Evolutionary conservation across 2,888 invertebrate genomes (phyloP), one percentile per base, ranked within the genome.

Genomic region (Cyclophora albipunctata): DNA sequence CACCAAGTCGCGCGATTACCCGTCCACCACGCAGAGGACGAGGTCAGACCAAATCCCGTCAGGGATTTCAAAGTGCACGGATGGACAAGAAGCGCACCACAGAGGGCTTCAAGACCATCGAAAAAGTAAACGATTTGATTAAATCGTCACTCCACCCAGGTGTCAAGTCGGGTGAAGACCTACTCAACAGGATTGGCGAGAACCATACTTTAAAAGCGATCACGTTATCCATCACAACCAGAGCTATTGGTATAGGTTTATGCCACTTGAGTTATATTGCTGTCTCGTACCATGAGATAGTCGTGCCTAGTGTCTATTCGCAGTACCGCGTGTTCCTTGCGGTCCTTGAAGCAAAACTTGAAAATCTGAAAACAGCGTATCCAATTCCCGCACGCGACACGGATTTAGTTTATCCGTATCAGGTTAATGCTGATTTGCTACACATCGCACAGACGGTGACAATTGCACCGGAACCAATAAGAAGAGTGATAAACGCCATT

Each of bases 391-490:
- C 57, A 37, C 48, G 57, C 0, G 34, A 54, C 5, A 46, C 52
- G 3, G 56, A 56, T 1, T 34, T 34, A 3, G 50, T 34, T 0
- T 53, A 52, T 40, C 4, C 7, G 0, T 56, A 52, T 5, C 45
- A 43, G 40, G 52, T 56, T 0, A 53, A 45, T 6, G 52, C 51
- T 0, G 53, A 55, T 40, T 3, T 53, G 34, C 7, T 53, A 5
- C 46, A 42, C 1, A 50, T 53, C 6, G 51, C 53, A 2, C 53
- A 56, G 3, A 56, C 56, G 2, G 56, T 56, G 0, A 45, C 45
- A 3, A 34, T 56, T 35, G 56, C 53, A 5, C 56, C 53, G 1
- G 55, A 56, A 34, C 53, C 52, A 40, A 50, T 53, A 0, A 45
- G 45, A n/a, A 4, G 56, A 6, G 3, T 56, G 0, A 50, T 53